These are phyloP conservation scores for Cheilinus undulatus DNA, from an alignment of 2,113 vertebrate genomes.

Conservation along the genomic window DNA sequence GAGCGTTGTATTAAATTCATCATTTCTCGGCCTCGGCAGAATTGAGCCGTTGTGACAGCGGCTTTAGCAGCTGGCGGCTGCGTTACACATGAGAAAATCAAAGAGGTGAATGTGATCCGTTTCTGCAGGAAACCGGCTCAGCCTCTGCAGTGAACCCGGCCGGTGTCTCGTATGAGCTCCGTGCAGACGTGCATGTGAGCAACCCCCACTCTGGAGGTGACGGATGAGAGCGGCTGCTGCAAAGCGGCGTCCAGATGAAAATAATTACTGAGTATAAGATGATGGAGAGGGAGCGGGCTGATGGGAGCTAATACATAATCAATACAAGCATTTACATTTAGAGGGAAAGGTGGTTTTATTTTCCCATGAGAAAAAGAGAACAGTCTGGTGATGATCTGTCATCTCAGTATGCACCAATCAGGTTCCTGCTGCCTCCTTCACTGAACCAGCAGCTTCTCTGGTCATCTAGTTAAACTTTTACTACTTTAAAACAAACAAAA, in stretches of 20 bases:
- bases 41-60: constrained; percentile 31
- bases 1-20: constrained; percentile 48
- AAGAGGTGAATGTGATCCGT: constrained; percentile 50
- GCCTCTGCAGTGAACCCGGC: constrained; percentile 73
- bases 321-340: constrained; percentile 61
- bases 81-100: constrained; percentile 45
- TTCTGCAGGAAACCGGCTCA: constrained; percentile 63
- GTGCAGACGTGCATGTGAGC: constrained; percentile 45
- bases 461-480: too few relatives aligned
- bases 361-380: background rate
- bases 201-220: constrained; percentile 60
- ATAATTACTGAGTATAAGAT: constrained; percentile 65
- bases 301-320: constrained; percentile 60
- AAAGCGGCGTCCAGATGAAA: constrained; percentile 54
- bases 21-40: constrained; percentile 28
- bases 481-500: too few relatives aligned
- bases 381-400: background rate
- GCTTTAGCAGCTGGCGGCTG: constrained; percentile 46
- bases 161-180: constrained; percentile 54
- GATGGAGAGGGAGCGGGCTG: constrained; percentile 43
- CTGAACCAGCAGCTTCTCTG: background rate
- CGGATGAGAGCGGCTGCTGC: constrained; percentile 54
- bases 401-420: background rate
- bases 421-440: background rate
- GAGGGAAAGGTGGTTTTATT: background rate